Percentiles rank a stretch among this genome's conserved stretches.
phyloP scores from a whole-genome alignment of 2,797 vertebrate species.

The Phalloptychus januarius region DNA sequence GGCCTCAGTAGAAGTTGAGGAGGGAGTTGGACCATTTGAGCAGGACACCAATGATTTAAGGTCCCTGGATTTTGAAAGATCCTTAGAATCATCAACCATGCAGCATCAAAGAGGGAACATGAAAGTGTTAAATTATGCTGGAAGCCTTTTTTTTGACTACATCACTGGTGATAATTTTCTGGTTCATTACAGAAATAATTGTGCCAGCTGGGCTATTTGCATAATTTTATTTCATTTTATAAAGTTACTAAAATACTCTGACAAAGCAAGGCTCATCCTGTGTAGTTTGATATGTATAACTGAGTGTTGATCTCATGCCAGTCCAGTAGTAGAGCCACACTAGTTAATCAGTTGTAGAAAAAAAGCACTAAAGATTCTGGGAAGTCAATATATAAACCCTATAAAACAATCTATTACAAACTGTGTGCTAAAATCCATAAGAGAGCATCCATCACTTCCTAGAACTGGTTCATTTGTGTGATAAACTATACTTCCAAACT shows the following conservation, averaged over 20 bases:
- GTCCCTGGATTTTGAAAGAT: slow-evolving; percentile 32
- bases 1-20: neutral
- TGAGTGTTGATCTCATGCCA: slow-evolving; percentile 62
- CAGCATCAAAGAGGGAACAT: slow-evolving; percentile 22
- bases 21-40: neutral
- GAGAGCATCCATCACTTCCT: slow-evolving; percentile 35
- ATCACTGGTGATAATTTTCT: slow-evolving; percentile 19
- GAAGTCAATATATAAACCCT: slow-evolving; percentile 44
- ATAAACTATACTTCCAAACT: slow-evolving; percentile 19
- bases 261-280: slow-evolving; percentile 44
- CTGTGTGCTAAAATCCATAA: slow-evolving; percentile 42
- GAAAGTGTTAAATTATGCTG: slow-evolving; percentile 15
- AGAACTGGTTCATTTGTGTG: slow-evolving; percentile 20
- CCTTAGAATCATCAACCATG: slow-evolving; percentile 37
- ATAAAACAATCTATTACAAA: slow-evolving; percentile 36
- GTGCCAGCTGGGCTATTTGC: slow-evolving; percentile 39
- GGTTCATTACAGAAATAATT: slow-evolving; percentile 23
- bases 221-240: slow-evolving; percentile 28
- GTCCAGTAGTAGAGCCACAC: slow-evolving; percentile 49
- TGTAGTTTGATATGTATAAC: slow-evolving; percentile 29
- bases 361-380: slow-evolving; percentile 29
- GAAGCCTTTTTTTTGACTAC: neutral
- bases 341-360: slow-evolving; percentile 21
- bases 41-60: slow-evolving; percentile 13
- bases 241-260: slow-evolving; percentile 31